Conservation (phyloP, 2,113 vertebrate genomes). For the Scartelaos histophorus region DNA sequence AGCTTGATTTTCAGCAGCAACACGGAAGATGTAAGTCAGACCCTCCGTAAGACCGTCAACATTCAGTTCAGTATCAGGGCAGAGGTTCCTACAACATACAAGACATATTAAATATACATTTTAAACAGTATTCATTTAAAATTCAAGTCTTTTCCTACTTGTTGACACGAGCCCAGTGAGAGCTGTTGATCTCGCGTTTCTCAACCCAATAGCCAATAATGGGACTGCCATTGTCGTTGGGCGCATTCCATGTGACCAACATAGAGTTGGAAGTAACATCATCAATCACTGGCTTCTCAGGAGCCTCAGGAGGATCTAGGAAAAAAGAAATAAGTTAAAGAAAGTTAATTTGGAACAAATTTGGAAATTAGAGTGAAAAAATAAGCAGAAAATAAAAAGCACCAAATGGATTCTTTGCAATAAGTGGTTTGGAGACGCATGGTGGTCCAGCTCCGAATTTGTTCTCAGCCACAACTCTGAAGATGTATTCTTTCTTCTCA, state of each 20-base stretch:
- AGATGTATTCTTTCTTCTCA: constrained; percentile 95
- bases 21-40: constrained; percentile 95
- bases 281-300: constrained; percentile 89
- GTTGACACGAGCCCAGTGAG: constrained; percentile 94
- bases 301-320: constrained; percentile 90
- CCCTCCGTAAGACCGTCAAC: constrained; percentile 91
- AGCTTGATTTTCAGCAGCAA: constrained; percentile 95
- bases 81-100: constrained; percentile 41
- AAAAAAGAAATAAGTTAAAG: background rate
- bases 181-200: constrained; percentile 94
- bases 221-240: constrained; percentile 93
- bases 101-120: background rate
- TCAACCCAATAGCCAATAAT: constrained; percentile 98
- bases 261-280: constrained; percentile 88
- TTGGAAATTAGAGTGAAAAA: background rate
- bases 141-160: constrained; percentile 56
- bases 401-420: constrained; percentile 96
- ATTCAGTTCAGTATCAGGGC: constrained; percentile 77
- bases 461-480: constrained; percentile 94
- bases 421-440: constrained; percentile 88
- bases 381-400: constrained; percentile 22
- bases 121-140: background rate
- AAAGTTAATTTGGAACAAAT: background rate
- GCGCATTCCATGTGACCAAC: constrained; percentile 92
- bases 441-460: constrained; percentile 87